Evolutionary conservation across 2,888 invertebrate genomes (phyloP).

Genomic region (Brenthis daphne): DNA sequence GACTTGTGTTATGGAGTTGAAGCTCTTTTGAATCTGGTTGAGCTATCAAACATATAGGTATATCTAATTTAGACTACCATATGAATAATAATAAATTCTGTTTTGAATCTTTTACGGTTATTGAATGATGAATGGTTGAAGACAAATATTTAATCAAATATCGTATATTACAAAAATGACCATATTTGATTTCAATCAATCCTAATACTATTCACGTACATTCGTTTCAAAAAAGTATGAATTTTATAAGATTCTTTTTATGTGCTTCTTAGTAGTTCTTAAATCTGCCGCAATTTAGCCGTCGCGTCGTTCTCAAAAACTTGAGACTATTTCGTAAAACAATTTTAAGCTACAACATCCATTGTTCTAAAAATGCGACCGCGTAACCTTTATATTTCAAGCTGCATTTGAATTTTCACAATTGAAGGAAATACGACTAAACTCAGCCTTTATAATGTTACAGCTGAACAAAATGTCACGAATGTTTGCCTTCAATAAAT

Average conservation of each 20-base stretch:
- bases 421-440: constrained; percentile 21
- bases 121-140: too few species aligned
- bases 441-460: constrained; percentile 19
- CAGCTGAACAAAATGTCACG: constrained; percentile 32
- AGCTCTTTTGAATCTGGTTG: too few species aligned
- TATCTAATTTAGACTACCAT: too few species aligned
- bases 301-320: constrained; percentile 5
- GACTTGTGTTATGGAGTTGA: too few species aligned
- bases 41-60: too few species aligned
- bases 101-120: too few species aligned
- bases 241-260: background rate
- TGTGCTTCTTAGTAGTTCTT: background rate
- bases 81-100: too few species aligned
- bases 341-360: constrained; percentile 7
- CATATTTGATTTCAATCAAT: too few species aligned
- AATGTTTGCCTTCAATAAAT: constrained; percentile 30
- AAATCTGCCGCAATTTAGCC: background rate
- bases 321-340: background rate
- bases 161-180: too few species aligned
- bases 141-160: too few species aligned
- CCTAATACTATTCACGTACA: too few species aligned
- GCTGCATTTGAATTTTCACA: constrained; percentile 22
- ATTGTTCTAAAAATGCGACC: constrained; percentile 26
- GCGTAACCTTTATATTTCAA: constrained; percentile 28
- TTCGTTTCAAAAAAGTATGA: background rate